Base-by-base conservation (phyloP, 2,113 vertebrate genomes). In the Aramus guarauna region DNA sequence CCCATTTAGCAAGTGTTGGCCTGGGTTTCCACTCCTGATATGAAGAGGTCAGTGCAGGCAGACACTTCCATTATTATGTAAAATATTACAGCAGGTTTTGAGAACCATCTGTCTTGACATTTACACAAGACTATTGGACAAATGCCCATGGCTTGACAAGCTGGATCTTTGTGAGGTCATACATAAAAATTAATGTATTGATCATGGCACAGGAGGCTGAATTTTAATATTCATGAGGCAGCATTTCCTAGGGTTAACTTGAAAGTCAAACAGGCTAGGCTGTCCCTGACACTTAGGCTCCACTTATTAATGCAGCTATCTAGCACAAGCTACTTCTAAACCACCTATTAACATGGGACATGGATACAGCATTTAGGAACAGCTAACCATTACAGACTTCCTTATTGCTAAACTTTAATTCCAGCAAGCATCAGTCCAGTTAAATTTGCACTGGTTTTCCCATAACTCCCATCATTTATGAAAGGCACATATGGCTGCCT, bases 131-230 rank as follows among this genome's bases (percentile, higher is more conserved):
- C 84, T 92, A 92, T 93, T 95, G 92, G 94, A 81, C 85, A 92
- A 96, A 92, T 58, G 83, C 92, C 90, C 2, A 0, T 37, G 47
- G 64, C 56, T 86, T 92, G 85, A 91, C 90, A 81, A 76, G 24
- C 36, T 89, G 76, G 69, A 84, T 91, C 60, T 87, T 45, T 68
- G 64, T 72, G 94, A 92, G 60, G 91, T 86, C 76, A 68, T 64
- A 91, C 36, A 91, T 84, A 91, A 97, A 95, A 93, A 91, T 75
- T 68, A 94, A 91, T 74, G 58, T 81, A 95, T 96, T 92, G 92
- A 96, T 94, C 88, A 81, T 26, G 55, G 83, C 52, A 78, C 39
- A 68, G 52, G 47, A 93, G 66, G 84, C 36, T 68, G 91, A 78
- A 85, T 81, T 89, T 93, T 91, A 75, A 87, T 94, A 96, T 95